Conservation (phyloP, 1,140 invertebrate genomes). For the Hydropsyche tenuis region DNA sequence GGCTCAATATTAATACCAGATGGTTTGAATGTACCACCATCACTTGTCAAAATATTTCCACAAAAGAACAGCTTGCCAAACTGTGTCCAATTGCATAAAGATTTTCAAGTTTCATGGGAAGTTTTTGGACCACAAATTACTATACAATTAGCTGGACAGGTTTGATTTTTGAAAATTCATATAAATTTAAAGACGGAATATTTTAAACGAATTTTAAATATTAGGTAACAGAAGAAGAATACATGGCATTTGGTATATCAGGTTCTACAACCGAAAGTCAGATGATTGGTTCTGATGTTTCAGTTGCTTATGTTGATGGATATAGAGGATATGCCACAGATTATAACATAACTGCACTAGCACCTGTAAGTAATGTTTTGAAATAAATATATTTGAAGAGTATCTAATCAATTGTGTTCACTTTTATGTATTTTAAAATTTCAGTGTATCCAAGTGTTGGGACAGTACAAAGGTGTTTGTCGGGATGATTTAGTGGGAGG, state of each 20-base stretch:
- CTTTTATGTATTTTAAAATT: slow-evolving; percentile 45
- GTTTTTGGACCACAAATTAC: slow-evolving; percentile 89
- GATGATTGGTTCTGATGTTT: slow-evolving; percentile 88
- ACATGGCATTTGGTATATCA: slow-evolving; percentile 87
- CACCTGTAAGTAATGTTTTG: slow-evolving; percentile 68
- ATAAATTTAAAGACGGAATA: not conserved
- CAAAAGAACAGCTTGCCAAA: slow-evolving; percentile 70
- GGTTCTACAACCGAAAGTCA: slow-evolving; percentile 72
- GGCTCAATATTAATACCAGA: slow-evolving; percentile 82
- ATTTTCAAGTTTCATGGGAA: slow-evolving; percentile 87
- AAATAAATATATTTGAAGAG: slow-evolving; percentile 6
- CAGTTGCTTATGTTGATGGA: slow-evolving; percentile 77
- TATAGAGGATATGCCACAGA: slow-evolving; percentile 77
- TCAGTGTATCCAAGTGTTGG: slow-evolving; percentile 84
- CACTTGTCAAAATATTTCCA: slow-evolving; percentile 68
- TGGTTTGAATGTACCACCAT: slow-evolving; percentile 85
- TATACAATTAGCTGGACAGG: slow-evolving; percentile 83
- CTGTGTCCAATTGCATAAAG: slow-evolving; percentile 84
- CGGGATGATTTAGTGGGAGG: slow-evolving; percentile 80
- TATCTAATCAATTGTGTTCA: slow-evolving; percentile 6
- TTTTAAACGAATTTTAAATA: not conserved
- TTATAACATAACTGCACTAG: slow-evolving; percentile 85
- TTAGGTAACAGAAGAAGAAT: slow-evolving; percentile 74
- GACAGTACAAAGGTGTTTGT: slow-evolving; percentile 85
- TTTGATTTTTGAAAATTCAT: slow-evolving; percentile 61